phyloP scores from a whole-genome alignment of 2,797 vertebrate species.

The Dicrostonyx torquatus region DNA sequence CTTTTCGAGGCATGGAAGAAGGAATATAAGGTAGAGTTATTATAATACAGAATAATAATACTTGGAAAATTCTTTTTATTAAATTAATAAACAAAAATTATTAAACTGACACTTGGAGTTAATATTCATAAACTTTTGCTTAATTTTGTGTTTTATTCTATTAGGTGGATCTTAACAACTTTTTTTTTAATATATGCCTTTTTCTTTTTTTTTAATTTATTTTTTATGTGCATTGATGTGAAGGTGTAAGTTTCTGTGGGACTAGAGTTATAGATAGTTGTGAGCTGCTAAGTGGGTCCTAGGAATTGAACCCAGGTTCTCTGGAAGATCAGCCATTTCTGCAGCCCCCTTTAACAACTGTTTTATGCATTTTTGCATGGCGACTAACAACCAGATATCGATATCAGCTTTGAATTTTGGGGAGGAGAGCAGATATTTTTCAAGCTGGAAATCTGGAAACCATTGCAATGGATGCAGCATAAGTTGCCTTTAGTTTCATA shows the following conservation, averaged over 20 bases:
- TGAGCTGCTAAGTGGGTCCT: neutral
- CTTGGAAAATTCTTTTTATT: slow-evolving; percentile 25
- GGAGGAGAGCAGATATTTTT: slow-evolving; percentile 5
- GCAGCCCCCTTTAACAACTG: neutral
- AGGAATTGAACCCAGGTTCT: neutral
- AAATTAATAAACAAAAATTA: slow-evolving; percentile 34
- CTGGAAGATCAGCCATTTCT: neutral
- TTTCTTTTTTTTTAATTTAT: neutral
- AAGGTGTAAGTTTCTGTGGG: neutral
- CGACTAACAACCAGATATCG: neutral
- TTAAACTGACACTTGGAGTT: slow-evolving; percentile 41
- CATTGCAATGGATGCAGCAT: neutral
- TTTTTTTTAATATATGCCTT: neutral
- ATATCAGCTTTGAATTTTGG: neutral
- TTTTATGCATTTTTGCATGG: slow-evolving; percentile 5
- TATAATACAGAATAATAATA: slow-evolving; percentile 24
- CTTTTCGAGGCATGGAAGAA: slow-evolving; percentile 99
- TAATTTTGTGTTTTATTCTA: slow-evolving; percentile 4
- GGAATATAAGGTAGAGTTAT: slow-evolving; percentile 94
- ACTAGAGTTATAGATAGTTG: neutral
- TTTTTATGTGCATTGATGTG: neutral
- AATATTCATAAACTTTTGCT: neutral
- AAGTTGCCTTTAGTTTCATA: neutral
- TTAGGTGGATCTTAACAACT: neutral
- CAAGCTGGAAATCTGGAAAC: neutral